phyloP scores from a whole-genome alignment of 1,140 invertebrate genomes.

The Rhopalosiphum maidis region DNA sequence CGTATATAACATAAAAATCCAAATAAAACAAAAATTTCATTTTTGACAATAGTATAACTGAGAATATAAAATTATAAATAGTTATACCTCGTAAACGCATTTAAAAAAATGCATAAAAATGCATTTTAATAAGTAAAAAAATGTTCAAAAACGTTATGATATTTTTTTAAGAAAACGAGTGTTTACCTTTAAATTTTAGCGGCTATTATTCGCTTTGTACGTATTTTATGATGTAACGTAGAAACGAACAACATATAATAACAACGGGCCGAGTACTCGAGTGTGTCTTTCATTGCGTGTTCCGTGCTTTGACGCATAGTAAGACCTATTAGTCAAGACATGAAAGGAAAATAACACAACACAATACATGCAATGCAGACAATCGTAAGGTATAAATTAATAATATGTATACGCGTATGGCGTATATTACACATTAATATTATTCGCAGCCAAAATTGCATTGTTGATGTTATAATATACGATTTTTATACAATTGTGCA shows the following conservation, averaged over 20 bases:
- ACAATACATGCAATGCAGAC: neutral
- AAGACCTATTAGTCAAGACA: neutral
- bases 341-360: neutral
- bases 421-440: neutral
- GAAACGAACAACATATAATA: neutral
- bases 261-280: neutral
- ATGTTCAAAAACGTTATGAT: too few species aligned
- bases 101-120: too few species aligned
- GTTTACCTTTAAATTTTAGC: neutral
- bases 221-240: neutral
- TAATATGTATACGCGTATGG: neutral
- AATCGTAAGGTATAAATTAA: slow-evolving; percentile 1
- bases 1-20: too few species aligned
- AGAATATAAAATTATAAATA: too few species aligned
- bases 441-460: neutral
- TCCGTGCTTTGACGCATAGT: neutral
- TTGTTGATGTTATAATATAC: neutral
- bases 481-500: neutral
- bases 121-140: neutral
- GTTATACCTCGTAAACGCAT: too few species aligned
- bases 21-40: too few species aligned
- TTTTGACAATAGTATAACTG: too few species aligned
- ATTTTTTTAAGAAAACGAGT: neutral
- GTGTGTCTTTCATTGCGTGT: neutral
- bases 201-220: neutral